Evolutionary conservation across 2,113 vertebrate species (phyloP), one percentile per base, ranked within the genome.

Genomic region (Melanostigma gelatinosum): DNA sequence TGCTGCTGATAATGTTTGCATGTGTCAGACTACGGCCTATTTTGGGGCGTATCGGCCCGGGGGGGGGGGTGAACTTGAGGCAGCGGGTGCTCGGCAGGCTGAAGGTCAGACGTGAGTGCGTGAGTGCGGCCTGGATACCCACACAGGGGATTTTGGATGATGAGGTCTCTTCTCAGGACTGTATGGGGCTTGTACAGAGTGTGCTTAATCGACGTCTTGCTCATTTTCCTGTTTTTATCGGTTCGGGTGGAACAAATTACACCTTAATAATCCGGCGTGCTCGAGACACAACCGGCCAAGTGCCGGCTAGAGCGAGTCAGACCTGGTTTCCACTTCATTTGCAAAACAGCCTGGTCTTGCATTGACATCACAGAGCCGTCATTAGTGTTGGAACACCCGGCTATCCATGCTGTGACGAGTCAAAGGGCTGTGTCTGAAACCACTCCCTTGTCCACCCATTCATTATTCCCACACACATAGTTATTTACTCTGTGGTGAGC

Each of bases 41-140:
- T 89, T 90, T 89, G 80, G 88, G 81, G 70, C 15, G 12, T 36
- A 66, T 54, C 2, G 12, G 32, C 83, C 86, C 84, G n/a, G 6
- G 20, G n/a, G 69, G 42, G 40, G 84, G 80, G 87, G 54, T 68
- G 85, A 85, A 84, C 60, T 72, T 85, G 87, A 84, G 81, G 68
- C 71, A 87, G 85, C 60, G 82, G 83, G 87, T 83, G 77, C 74
- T 83, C 54, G 62, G 74, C 77, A 67, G 83, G 77, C 84, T 93
- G 90, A 91, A 92, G 92, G 92, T 92, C 91, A 92, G 88, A 88
- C 84, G 34, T 6, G 34, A 34, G 34, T 6, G 34, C 6, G 32
- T 32, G 32, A 32, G 32, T 32, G 82, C 52, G 27, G 77, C 85
- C 77, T 70, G 65, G 79, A 85, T 88, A 80, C 8, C 29, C n/a